Evolutionary conservation across 2,113 vertebrate genomes (phyloP), one percentile per base, ranked within the genome.

Genomic region (Pelmatolapia mariae): DNA sequence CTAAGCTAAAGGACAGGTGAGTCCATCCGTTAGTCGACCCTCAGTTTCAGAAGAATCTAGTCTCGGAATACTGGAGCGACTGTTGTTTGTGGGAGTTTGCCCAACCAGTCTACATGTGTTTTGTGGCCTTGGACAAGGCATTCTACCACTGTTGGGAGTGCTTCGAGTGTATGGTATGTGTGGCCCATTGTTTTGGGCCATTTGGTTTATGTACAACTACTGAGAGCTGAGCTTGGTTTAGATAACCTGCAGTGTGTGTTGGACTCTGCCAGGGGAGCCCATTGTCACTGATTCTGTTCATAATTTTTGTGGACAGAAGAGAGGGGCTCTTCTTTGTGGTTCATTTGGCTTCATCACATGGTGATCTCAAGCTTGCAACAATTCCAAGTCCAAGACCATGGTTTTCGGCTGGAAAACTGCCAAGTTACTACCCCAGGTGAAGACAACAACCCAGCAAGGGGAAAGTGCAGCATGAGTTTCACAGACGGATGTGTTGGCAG

Each of bases 1-100:
- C 18, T 31, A 36, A 1, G 18, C 0, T 66, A 66, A 66, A 0
- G 10, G 31, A n/a, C 31, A 36, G 18, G 18, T 36, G 31, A 66
- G 61, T 36, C 31, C 61, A 38, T 66, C 31, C 0, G 1, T 66
- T 66, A 38, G 31, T 38, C 0, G 1, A 66, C 38, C 61, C 18
- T 38, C 61, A 3, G 3, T 3, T 66, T 66, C 61, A 66, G 2
- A n/a, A 10, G 61, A 66, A 36, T 66, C 61, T 66, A n/a, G 18
- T 66, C 31, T 66, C 19, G 2, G 2, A 66, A 38, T 66, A 66
- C 36, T 66, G 10, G 4, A n/a, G 61, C 61, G 1, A 38, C 61
- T 38, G 61, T 66, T 66, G 18, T 12, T 38, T 8, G 1, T 38
- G 61, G 31, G 33, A 66, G 33, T 66, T 38, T 66, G 2, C 33